These are phyloP conservation scores for Dorcus hopei DNA, from an alignment of 2,888 invertebrate genomes.

Conservation along the genomic window DNA sequence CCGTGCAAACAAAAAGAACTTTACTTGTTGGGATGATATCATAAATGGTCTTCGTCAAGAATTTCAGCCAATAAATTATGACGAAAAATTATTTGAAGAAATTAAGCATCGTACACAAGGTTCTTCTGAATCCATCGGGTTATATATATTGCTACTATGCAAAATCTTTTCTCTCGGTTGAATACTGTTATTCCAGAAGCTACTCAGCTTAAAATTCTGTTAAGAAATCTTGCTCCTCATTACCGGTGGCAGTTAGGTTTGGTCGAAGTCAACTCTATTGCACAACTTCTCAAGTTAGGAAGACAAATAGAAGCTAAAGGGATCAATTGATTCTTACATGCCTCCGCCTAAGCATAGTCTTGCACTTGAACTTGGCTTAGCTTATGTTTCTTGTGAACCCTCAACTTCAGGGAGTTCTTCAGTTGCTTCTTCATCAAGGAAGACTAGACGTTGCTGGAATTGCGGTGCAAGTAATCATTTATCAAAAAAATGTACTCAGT, in stretches of 20 bases:
- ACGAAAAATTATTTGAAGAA: not conserved
- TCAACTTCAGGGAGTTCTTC: too few relatives aligned
- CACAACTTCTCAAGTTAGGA: not conserved
- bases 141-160: slow-evolving; percentile 13
- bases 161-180: slow-evolving; percentile 11
- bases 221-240: slow-evolving; percentile 5
- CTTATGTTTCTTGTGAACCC: not conserved
- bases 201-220: too few relatives aligned
- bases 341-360: not conserved
- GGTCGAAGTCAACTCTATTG: not conserved
- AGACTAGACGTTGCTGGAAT: too few relatives aligned
- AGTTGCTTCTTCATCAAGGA: too few relatives aligned
- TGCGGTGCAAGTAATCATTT: too few relatives aligned
- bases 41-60: too few relatives aligned
- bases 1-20: too few relatives aligned
- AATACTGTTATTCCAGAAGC: too few relatives aligned
- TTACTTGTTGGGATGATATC: too few relatives aligned
- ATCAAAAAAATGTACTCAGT: too few relatives aligned
- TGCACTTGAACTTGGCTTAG: slow-evolving; percentile 3
- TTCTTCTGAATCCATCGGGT: not conserved
- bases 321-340: not conserved
- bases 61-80: too few relatives aligned
- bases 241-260: slow-evolving; percentile 15
- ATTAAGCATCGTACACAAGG: slow-evolving; percentile 1
- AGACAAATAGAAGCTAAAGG: not conserved